Conservation (phyloP, 2,113 vertebrate species). For the Scalopus aquaticus region DNA sequence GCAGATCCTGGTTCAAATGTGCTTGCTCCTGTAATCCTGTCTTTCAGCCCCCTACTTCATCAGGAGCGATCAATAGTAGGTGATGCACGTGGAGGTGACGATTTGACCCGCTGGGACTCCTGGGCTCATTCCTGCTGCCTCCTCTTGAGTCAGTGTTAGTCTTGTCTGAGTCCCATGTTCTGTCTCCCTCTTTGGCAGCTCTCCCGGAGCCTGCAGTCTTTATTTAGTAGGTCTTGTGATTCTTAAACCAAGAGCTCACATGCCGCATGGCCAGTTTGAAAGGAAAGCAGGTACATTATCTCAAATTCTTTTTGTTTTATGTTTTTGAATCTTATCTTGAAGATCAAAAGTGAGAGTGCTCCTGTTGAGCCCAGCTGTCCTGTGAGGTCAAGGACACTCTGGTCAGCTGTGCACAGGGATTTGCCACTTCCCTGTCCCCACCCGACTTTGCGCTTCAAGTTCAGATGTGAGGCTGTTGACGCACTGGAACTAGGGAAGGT, state of each 20-base stretch:
- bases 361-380: conserved; percentile 29
- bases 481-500: neutral
- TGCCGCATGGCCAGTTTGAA: conserved; percentile 3
- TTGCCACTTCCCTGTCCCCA: neutral
- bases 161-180: neutral
- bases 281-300: neutral
- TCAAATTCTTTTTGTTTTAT: conserved; percentile 33
- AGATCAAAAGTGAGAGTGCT: conserved; percentile 48
- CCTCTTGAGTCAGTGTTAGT: neutral
- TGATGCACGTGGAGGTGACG: neutral
- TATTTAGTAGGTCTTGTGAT: neutral
- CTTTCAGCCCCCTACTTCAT: neutral
- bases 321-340: conserved; percentile 16
- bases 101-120: neutral
- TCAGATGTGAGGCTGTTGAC: neutral
- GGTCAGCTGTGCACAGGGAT: neutral
- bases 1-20: neutral
- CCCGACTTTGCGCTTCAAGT: neutral
- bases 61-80: neutral
- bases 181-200: neutral
- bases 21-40: neutral
- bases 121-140: neutral
- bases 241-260: conserved; percentile 30
- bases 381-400: neutral
- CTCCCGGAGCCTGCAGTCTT: conserved; percentile 37